phyloP scores from a whole-genome alignment of 2,797 vertebrate species.

The Labeo calbasu region DNA sequence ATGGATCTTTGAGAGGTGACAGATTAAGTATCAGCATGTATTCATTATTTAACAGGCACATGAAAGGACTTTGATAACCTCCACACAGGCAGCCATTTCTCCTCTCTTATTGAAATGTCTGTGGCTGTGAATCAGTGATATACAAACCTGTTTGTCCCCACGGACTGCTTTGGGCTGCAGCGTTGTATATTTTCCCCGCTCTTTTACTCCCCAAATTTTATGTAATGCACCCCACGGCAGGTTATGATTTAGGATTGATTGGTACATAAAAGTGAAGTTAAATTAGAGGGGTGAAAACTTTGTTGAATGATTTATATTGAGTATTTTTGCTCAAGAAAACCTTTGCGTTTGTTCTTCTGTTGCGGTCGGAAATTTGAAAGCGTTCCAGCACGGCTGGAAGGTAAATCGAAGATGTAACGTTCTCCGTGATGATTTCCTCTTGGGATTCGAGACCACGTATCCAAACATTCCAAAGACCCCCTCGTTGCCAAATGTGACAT shows the following conservation, averaged over 20 bases:
- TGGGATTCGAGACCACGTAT: slow-evolving; percentile 39
- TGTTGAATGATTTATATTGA: background rate
- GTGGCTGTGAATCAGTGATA: slow-evolving; percentile 56
- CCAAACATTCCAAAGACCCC: slow-evolving; percentile 54
- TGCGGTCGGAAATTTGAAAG: slow-evolving; percentile 14
- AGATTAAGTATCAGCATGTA: slow-evolving; percentile 62
- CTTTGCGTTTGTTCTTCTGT: slow-evolving; percentile 18
- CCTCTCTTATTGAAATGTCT: slow-evolving; percentile 50
- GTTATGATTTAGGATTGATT: slow-evolving; percentile 10
- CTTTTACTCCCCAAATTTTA: background rate
- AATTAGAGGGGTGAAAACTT: slow-evolving; percentile 4
- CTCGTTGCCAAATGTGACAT: slow-evolving; percentile 52
- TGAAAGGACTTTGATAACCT: slow-evolving; percentile 63
- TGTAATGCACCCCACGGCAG: background rate
- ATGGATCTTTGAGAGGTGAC: slow-evolving; percentile 63
- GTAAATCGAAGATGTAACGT: slow-evolving; percentile 25
- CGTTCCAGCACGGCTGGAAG: background rate
- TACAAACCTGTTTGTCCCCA: slow-evolving; percentile 58
- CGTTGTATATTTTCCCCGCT: slow-evolving; percentile 42
- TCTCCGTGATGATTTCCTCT: slow-evolving; percentile 4
- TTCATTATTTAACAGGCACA: slow-evolving; percentile 65
- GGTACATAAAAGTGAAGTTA: background rate
- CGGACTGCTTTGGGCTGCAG: slow-evolving; percentile 20
- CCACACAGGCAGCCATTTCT: slow-evolving; percentile 55
- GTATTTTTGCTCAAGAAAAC: background rate